Evolutionary conservation across 2,113 vertebrate genomes (phyloP).

Genomic region (Strix aluco): DNA sequence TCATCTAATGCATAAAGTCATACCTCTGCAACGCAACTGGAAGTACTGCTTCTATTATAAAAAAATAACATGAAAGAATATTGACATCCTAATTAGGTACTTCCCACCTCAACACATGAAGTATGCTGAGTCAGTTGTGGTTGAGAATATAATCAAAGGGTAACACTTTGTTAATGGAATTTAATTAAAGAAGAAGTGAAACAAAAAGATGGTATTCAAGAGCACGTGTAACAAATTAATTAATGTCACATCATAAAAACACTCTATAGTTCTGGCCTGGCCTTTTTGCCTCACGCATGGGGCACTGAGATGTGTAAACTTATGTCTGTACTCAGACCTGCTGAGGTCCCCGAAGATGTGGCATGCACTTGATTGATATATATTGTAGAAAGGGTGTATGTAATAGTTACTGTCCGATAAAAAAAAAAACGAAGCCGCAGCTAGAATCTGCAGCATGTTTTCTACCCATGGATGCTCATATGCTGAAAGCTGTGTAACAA

Average conservation of each 20-base stretch:
- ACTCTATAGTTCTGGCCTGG: neutral
- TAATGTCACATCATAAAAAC: neutral
- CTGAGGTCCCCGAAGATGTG: neutral
- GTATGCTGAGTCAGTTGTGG: neutral
- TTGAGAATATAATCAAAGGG: neutral
- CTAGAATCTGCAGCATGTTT: neutral
- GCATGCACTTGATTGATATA: accelerated
- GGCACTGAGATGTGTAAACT: neutral
- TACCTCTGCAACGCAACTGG: neutral
- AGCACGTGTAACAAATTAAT: neutral
- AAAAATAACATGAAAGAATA: neutral
- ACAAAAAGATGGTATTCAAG: neutral
- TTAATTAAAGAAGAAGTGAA: neutral
- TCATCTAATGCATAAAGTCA: neutral
- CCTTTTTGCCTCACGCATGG: neutral
- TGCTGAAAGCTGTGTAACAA: neutral
- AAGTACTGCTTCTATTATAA: neutral
- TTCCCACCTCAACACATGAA: neutral
- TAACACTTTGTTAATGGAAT: neutral
- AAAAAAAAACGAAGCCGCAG: neutral
- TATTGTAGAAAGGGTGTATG: neutral
- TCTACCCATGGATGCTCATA: neutral
- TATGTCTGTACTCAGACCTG: neutral
- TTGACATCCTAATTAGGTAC: neutral
- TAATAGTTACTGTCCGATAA: neutral